These are phyloP conservation scores for Rhinophrynus dorsalis DNA, from an alignment of 2,797 vertebrate species.

Conservation along the genomic window DNA sequence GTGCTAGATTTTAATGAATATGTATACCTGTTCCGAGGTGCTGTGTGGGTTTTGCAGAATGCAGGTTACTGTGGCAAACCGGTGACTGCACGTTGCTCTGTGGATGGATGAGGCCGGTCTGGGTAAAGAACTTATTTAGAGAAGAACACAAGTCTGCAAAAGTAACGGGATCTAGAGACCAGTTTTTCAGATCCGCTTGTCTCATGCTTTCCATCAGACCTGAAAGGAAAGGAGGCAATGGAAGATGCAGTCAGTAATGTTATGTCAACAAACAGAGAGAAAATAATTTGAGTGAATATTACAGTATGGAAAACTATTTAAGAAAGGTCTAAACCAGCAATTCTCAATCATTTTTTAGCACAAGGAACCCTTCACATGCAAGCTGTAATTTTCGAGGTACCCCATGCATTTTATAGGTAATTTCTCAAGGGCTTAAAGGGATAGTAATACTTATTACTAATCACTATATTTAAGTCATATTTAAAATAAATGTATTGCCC, in stretches of 20 bases:
- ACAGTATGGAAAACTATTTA: too few relatives aligned
- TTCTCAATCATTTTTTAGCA: too few relatives aligned
- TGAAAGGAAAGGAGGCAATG: constrained; percentile 51
- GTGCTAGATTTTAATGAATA: background rate
- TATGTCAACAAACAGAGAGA: too few relatives aligned
- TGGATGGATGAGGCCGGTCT: constrained; percentile 88
- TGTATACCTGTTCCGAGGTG: constrained; percentile 83
- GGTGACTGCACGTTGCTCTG: constrained; percentile 82
- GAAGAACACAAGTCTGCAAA: constrained; percentile 92
- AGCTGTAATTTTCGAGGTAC: too few relatives aligned
- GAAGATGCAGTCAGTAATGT: too few relatives aligned
- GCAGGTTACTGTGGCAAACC: constrained; percentile 85
- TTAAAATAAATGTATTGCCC: too few relatives aligned
- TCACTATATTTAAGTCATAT: too few relatives aligned
- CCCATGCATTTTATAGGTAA: too few relatives aligned
- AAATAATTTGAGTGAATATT: background rate
- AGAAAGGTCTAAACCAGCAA: too few relatives aligned
- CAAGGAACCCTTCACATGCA: too few relatives aligned
- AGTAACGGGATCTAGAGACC: constrained; percentile 89
- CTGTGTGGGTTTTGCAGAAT: constrained; percentile 82
- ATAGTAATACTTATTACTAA: too few relatives aligned
- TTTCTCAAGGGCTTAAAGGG: too few relatives aligned
- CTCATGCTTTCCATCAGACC: constrained; percentile 92
- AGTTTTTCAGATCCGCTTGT: constrained; percentile 91
- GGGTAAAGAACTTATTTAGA: constrained; percentile 90